These are phyloP conservation scores for Pteria penguin DNA, from an alignment of 2,888 invertebrate genomes.

Conservation along the genomic window DNA sequence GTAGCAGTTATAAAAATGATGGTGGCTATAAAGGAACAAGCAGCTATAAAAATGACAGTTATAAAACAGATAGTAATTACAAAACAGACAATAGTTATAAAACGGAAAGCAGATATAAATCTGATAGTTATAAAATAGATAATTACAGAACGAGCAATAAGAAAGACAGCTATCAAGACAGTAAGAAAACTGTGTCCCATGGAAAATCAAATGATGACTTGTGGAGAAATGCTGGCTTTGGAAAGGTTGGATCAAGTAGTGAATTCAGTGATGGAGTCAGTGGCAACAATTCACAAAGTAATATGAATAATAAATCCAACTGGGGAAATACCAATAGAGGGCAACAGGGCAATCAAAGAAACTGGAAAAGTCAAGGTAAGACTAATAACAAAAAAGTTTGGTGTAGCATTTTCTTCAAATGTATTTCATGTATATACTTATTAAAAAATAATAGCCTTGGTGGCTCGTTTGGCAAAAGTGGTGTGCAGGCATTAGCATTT, in stretches of 20 bases:
- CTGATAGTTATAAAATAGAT: no score
- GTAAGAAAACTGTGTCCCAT: not conserved
- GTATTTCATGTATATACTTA: no score
- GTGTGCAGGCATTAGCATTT: no score
- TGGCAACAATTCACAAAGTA: not conserved
- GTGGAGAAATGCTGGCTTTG: conserved; percentile 26
- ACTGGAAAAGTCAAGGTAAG: not conserved
- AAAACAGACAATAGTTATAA: not conserved
- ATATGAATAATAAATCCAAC: conserved; percentile 7
- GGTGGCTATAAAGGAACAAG: not conserved
- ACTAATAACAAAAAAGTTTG: not conserved
- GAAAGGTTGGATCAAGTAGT: not conserved
- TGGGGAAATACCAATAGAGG: not conserved
- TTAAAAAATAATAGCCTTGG: no score
- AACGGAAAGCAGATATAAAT: not conserved
- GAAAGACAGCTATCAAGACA: not conserved
- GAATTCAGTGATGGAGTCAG: not conserved
- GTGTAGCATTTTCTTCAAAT: not conserved
- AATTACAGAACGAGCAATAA: conserved; percentile 1
- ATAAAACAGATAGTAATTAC: not conserved
- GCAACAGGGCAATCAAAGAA: not conserved
- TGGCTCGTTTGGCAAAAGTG: no score
- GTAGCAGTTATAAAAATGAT: no score
- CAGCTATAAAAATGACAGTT: not conserved
- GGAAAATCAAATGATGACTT: conserved; percentile 20